These are phyloP conservation scores for Cryptoprocta ferox DNA, from an alignment of 2,797 vertebrate species.

Conservation along the genomic window DNA sequence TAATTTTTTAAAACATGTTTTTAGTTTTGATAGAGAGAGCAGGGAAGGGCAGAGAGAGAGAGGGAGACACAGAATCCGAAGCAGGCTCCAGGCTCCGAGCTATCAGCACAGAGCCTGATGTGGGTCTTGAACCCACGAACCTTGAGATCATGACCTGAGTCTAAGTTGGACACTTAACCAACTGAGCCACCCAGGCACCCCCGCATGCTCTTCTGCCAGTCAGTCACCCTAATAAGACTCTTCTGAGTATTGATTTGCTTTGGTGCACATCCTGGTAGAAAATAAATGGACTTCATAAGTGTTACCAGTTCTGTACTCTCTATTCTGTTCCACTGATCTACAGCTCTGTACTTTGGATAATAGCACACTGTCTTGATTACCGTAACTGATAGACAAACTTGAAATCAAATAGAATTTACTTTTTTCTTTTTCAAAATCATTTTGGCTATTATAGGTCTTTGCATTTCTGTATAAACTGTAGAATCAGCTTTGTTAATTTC, in stretches of 20 bases:
- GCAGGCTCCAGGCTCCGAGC: too few relatives aligned
- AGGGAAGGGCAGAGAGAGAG: too few relatives aligned
- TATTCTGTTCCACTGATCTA: not conserved
- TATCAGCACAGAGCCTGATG: too few relatives aligned
- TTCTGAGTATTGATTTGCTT: not conserved
- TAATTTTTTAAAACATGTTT: too few relatives aligned
- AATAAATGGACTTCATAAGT: not conserved
- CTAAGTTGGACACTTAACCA: too few relatives aligned
- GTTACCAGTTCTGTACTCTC: not conserved
- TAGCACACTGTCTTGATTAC: not conserved
- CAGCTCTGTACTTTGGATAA: not conserved
- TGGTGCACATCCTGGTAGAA: not conserved
- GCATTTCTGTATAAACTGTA: not conserved
- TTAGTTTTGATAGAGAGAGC: too few relatives aligned
- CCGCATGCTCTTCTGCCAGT: too few relatives aligned
- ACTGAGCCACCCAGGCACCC: too few relatives aligned
- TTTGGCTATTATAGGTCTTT: not conserved
- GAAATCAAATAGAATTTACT: not conserved
- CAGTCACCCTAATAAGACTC: too few relatives aligned
- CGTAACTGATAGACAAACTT: not conserved
- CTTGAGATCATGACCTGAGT: too few relatives aligned
- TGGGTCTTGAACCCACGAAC: too few relatives aligned
- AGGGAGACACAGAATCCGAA: too few relatives aligned
- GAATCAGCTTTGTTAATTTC: not conserved
- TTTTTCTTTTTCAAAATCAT: not conserved